Evolutionary conservation across 2,113 vertebrate species (phyloP), one percentile per base, ranked within the genome.

Genomic region (Nothoprocta pentlandii): DNA sequence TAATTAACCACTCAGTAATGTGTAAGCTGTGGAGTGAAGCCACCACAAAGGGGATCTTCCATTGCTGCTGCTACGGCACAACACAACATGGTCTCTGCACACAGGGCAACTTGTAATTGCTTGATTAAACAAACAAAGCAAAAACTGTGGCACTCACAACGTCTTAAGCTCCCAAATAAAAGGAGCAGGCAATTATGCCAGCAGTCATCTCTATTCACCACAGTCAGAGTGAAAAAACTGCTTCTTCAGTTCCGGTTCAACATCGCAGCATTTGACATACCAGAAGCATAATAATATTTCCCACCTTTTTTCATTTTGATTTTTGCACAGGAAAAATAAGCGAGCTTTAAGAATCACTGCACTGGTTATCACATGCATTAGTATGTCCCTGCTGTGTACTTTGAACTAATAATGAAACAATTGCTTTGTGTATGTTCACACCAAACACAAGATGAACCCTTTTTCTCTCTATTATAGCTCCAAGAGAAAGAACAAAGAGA

Each of bases 91-190:
- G 51, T 53, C 77, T 79, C 88, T 78, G 17, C 17, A 54, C 47
- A 93, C 77, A 16, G 32, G 30, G 66, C 70, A 76, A 53, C 59
- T 63, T 93, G 44, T 89, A 94, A 94, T 79, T 73, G 61, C 20
- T 70, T 90, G 80, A 46, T 39, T 81, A 90, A 86, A 92, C 26
- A 41, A 62, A 83, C 26, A 41, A 62, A 83, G 36, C 20, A 85
- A 42, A 12, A 68, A 81, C 23, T 15, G 70, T 80, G 80, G 61
- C 79, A 63, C 21, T 86, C 64, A 68, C 20, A 54, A 30, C n/a
- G 90, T 42, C 6, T 69, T 82, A 85, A 79, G 67, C 26, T 30
- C 49, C 83, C 46, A 78, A 79, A 9, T 44, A 82, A 92, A 71
- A 86, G 56, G 85, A 90, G 53, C 66, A 16, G 47, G 44, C 21